phyloP scores from a whole-genome alignment of 2,888 invertebrate species.

The Chironomus tentans region DNA sequence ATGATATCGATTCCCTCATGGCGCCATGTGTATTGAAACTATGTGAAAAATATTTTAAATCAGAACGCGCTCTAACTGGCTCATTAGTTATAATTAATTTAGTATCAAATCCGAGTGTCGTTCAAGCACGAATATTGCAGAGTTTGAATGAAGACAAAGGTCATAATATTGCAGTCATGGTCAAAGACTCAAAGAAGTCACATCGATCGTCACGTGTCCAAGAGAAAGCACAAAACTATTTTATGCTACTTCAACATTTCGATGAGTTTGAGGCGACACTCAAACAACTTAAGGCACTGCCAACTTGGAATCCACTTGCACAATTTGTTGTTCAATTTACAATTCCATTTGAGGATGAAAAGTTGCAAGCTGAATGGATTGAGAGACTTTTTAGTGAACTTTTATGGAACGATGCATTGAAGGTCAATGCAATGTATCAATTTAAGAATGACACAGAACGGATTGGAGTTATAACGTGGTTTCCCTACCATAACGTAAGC shows the following conservation, averaged over 20 bases:
- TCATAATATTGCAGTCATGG: conserved; percentile 1
- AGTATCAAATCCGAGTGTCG: background rate
- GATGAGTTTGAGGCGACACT: conserved; percentile 36
- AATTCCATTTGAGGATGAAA: conserved; percentile 23
- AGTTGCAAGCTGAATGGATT: conserved; percentile 34
- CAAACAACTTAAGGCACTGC: conserved; percentile 34
- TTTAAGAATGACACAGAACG: conserved; percentile 29
- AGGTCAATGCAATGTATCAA: conserved; percentile 38
- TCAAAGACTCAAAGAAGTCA: conserved; percentile 8
- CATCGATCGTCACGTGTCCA: background rate
- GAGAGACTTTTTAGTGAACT: conserved; percentile 31
- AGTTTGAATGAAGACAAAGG: conserved; percentile 6
- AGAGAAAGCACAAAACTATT: conserved; percentile 39
- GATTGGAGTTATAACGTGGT: conserved; percentile 32
- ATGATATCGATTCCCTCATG: background rate
- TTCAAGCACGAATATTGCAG: background rate
- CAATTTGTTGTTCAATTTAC: conserved; percentile 38
- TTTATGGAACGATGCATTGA: conserved; percentile 29
- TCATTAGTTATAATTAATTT: conserved; percentile 11
- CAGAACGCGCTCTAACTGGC: background rate
- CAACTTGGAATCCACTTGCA: conserved; percentile 41
- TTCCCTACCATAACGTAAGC: conserved; percentile 39
- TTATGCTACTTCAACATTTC: conserved; percentile 35
- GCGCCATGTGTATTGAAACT: background rate
- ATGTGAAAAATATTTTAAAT: conserved; percentile 17